phyloP scores from a whole-genome alignment of 2,113 vertebrate species.

The Mobula hypostoma region DNA sequence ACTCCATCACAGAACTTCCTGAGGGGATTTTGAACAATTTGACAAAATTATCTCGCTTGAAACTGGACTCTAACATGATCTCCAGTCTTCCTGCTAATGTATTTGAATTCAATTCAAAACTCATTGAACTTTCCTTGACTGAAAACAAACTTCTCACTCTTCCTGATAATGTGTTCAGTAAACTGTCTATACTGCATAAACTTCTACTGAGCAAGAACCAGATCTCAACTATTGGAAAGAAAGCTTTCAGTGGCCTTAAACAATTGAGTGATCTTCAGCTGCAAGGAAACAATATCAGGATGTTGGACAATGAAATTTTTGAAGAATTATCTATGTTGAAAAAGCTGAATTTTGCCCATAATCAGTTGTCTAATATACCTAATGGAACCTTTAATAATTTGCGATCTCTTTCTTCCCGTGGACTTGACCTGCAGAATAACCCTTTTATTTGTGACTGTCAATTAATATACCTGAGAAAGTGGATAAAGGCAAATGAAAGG shows the following conservation, averaged over 20 bases:
- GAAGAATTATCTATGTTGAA: slow-evolving; percentile 50
- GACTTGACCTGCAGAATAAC: slow-evolving; percentile 58
- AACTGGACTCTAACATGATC: slow-evolving; percentile 54
- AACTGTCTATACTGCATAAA: slow-evolving; percentile 54
- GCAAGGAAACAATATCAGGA: slow-evolving; percentile 50
- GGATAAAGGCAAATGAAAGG: slow-evolving; percentile 48
- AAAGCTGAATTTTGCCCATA: slow-evolving; percentile 52
- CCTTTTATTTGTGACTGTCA: slow-evolving; percentile 73
- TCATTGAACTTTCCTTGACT: slow-evolving; percentile 55
- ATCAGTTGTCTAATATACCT: slow-evolving; percentile 52
- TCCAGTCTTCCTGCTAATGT: slow-evolving; percentile 51
- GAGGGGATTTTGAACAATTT: slow-evolving; percentile 56
- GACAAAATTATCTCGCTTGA: slow-evolving; percentile 53
- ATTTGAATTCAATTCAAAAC: slow-evolving; percentile 54
- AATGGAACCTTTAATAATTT: slow-evolving; percentile 48
- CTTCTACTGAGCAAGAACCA: slow-evolving; percentile 60
- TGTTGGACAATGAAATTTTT: slow-evolving; percentile 50
- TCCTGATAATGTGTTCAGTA: slow-evolving; percentile 52
- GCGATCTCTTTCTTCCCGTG: slow-evolving; percentile 45
- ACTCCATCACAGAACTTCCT: slow-evolving; percentile 51
- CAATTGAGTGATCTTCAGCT: slow-evolving; percentile 58
- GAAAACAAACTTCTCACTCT: slow-evolving; percentile 56
- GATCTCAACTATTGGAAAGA: slow-evolving; percentile 49
- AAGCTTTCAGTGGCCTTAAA: slow-evolving; percentile 56
- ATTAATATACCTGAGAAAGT: slow-evolving; percentile 52